These are phyloP conservation scores for Drosophila neoperkinsi DNA, from an alignment of 2,888 invertebrate species.

Conservation along the genomic window DNA sequence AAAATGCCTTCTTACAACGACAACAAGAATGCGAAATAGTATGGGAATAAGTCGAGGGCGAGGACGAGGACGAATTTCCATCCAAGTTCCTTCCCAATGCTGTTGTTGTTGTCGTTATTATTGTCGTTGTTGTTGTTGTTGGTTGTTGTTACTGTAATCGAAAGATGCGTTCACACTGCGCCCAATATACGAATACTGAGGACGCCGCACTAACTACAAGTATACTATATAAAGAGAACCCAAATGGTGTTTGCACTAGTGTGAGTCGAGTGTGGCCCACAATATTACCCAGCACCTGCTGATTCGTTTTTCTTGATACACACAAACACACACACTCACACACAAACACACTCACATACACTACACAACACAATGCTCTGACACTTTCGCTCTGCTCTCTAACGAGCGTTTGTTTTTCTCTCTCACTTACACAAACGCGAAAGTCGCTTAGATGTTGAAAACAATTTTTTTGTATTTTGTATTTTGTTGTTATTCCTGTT, in stretches of 20 bases:
- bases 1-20: constrained; percentile 79
- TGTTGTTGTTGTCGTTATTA: constrained; percentile 23
- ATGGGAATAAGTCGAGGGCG: constrained; percentile 25
- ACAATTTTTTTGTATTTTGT: constrained; percentile 18
- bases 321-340: constrained; percentile 35
- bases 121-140: constrained; percentile 40
- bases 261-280: constrained; percentile 52
- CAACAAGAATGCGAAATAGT: constrained; percentile 31
- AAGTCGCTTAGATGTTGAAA: constrained; percentile 2
- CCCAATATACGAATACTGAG: constrained; percentile 56
- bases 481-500: constrained; percentile 38
- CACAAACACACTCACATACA: constrained; percentile 2
- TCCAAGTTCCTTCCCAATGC: neutral
- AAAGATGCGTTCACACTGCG: constrained; percentile 74
- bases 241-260: constrained; percentile 26
- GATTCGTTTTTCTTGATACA: constrained; percentile 60
- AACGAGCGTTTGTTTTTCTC: constrained; percentile 24
- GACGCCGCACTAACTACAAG: constrained; percentile 47
- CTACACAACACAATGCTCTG: constrained; percentile 24
- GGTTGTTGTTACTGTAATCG: constrained; percentile 70
- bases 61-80: constrained; percentile 5
- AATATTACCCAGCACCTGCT: constrained; percentile 77
- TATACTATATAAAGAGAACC: constrained; percentile 22
- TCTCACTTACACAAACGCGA: constrained; percentile 28
- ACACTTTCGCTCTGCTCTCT: constrained; percentile 55